A percentile compares a stretch with the other conserved stretches of the same genome.
Conservation (phyloP, 2,888 invertebrate species). For the Luffia ferchaultella region DNA sequence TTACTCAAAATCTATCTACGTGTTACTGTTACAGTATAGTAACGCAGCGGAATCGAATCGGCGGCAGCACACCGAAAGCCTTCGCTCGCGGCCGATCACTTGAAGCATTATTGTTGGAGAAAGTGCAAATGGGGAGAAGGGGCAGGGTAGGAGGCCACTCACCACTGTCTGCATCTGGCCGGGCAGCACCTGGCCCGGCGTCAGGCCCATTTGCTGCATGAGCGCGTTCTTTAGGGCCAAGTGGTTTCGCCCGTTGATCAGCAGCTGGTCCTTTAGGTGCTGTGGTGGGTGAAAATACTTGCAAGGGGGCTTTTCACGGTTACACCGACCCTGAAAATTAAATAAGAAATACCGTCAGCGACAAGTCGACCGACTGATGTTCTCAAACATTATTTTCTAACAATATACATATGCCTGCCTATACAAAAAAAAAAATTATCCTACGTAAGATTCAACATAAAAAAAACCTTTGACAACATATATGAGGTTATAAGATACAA, state of each 20-base stretch:
- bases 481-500: too few species aligned
- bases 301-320: constrained; percentile 99
- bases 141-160: constrained; percentile 48
- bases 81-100: constrained; percentile 48
- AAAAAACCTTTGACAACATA: background rate
- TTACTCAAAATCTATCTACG: too few species aligned
- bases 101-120: constrained; percentile 28
- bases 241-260: constrained; percentile 99
- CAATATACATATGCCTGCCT: too few species aligned
- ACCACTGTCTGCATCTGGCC: constrained; percentile 95
- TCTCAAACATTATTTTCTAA: too few species aligned
- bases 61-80: background rate
- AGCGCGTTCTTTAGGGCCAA: constrained; percentile 98
- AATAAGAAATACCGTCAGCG: background rate
- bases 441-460: background rate
- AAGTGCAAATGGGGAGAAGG: constrained; percentile 3
- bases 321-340: constrained; percentile 95
- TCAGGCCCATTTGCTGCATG: constrained; percentile 95
- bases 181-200: constrained; percentile 91
- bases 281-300: constrained; percentile 99
- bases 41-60: background rate
- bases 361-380: background rate
- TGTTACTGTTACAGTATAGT: too few species aligned
- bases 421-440: too few species aligned
- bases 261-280: constrained; percentile 98